phyloP scores from a whole-genome alignment of 2,888 invertebrate species.

The Pristionchus fissidentatus region DNA sequence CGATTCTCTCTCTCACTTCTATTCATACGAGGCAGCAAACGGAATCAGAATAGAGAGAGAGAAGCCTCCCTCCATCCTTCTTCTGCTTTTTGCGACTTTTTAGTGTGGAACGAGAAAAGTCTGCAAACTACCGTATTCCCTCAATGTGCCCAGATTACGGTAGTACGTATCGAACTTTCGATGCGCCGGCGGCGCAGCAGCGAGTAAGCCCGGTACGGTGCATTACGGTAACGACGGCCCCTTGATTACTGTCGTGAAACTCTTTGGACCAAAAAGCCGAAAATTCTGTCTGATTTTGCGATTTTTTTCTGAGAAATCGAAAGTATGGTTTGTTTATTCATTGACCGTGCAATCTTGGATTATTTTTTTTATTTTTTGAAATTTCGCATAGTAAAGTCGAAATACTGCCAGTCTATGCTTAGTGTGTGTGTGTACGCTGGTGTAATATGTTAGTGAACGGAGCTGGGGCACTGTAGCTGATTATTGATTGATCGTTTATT shows the following conservation, averaged over 20 bases:
- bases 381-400: no score
- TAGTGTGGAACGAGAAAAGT: not conserved
- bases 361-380: no score
- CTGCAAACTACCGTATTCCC: no score
- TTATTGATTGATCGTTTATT: not conserved
- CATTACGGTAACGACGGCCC: not conserved
- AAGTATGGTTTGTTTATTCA: no score
- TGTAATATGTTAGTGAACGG: not conserved
- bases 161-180: conserved; percentile 36
- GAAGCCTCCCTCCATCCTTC: not conserved
- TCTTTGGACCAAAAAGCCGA: not conserved
- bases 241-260: not conserved
- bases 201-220: conserved; percentile 5
- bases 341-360: no score
- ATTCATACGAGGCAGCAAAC: conserved; percentile 24
- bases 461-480: not conserved
- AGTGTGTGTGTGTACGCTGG: not conserved
- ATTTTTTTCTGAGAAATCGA: no score
- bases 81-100: not conserved
- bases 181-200: conserved; percentile 10
- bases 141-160: conserved; percentile 18
- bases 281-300: no score
- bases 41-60: conserved; percentile 40
- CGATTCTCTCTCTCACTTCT: conserved; percentile 2
- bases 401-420: no score